These are phyloP conservation scores for Caenorhabditis sp. DNA, from an alignment of 2,888 invertebrate genomes.

Conservation along the genomic window DNA sequence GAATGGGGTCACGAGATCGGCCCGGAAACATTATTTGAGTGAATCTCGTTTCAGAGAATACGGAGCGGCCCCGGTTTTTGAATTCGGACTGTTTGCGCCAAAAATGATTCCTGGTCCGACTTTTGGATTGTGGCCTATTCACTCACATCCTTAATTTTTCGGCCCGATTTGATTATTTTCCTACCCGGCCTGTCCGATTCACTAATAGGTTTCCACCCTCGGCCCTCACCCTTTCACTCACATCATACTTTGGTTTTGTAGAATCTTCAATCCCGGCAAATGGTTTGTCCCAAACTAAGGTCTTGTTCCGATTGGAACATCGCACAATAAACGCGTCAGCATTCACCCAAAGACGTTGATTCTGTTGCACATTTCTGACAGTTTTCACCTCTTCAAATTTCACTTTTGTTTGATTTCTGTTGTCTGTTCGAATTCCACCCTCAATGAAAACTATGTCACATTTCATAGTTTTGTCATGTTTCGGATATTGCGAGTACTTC, in stretches of 20 bases:
- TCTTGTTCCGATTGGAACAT: slow-evolving; percentile 27
- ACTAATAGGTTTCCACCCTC: too few species aligned
- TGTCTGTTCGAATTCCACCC: slow-evolving; percentile 36
- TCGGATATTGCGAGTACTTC: slow-evolving; percentile 29
- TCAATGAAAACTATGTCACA: slow-evolving; percentile 39
- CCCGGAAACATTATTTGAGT: too few species aligned
- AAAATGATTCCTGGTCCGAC: too few species aligned
- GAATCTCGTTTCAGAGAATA: too few species aligned
- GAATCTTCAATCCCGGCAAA: slow-evolving; percentile 43
- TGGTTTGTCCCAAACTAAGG: slow-evolving; percentile 37
- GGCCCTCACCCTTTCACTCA: too few species aligned
- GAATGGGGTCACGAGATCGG: too few species aligned
- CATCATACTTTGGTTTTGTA: slow-evolving; percentile 30
- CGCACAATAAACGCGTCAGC: slow-evolving; percentile 42
- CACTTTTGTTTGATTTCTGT: slow-evolving; percentile 18
- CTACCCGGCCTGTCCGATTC: too few species aligned
- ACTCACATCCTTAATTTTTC: too few species aligned
- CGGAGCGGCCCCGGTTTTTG: too few species aligned
- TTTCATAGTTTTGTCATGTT: slow-evolving; percentile 12
- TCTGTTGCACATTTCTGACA: slow-evolving; percentile 27
- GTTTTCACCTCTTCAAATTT: slow-evolving; percentile 17
- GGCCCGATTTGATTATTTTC: too few species aligned
- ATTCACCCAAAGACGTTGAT: slow-evolving; percentile 43
- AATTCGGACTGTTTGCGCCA: too few species aligned
- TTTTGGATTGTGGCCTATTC: too few species aligned